Base-by-base conservation (phyloP, 2,113 vertebrate genomes). In the Cottus gobio region DNA sequence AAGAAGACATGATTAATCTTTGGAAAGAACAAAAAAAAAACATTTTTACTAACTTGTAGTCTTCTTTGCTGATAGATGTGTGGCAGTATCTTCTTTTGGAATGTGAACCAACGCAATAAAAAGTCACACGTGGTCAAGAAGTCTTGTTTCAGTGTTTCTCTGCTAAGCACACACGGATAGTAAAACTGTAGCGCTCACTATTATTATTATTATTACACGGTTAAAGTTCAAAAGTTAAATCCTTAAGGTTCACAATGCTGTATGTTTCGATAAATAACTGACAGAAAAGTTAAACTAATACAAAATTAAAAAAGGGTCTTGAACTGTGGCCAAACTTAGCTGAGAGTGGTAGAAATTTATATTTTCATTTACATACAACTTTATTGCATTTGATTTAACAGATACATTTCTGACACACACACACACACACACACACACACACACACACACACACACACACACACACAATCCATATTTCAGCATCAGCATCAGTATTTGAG, bases 11-110 rank as follows among this genome's bases (percentile, higher is more conserved):
- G 63, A 90, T 89, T 91, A 87, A 92, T 91, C 80, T 90, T 90
- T 87, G 80, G 75, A 85, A 87, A 81, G 73, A 67, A 78, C 46
- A 75, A 82, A 77, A 85, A 80, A 71, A 74, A 83, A 70, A 58
- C 44, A 37, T 92, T 92, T 91, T 88, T 92, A 94, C 93, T 94
- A 94, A 94, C 93, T 93, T 90, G 89, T 93, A 94, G 90, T 93
- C 91, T 90, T 93, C 87, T 91, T 86, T 92, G 84, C 86, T 94
- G 81, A 90, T 92, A 93, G 91, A 90, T 93, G 93, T 92, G 89
- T 94, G 90, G 84, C 88, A 85, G 86, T 88, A 85, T 91, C 85
- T 90, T 91, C 75, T 86, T 90, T 92, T 94, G 91, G 82, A 92
- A 89, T 86, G 85, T 92, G 92, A 93, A 93, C 68, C 82, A 79